Evolutionary conservation across 2,797 vertebrate genomes (phyloP), one percentile per base, ranked within the genome.

Genomic region (Botia kubotai): DNA sequence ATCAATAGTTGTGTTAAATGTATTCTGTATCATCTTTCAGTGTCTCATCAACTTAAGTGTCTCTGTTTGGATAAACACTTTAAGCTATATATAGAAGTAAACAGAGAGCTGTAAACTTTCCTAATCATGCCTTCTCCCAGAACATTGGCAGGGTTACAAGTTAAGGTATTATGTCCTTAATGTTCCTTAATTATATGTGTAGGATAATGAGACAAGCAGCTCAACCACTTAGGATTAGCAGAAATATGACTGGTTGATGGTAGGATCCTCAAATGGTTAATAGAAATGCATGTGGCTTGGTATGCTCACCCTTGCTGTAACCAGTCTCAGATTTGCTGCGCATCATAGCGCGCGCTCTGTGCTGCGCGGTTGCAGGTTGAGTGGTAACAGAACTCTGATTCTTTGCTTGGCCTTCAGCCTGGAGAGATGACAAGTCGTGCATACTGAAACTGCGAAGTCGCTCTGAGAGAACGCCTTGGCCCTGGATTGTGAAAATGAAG

Each of bases 381-480:
- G 92, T 88, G 21, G 90, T 76, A 77, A 90, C 92, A 0, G 94
- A 89, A 21, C 88, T 87, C 5, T 89, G 81, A 58, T 89, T 83
- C 0, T 88, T 66, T 39, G 87, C 79, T 6, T 82, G 83, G 8
- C 89, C 87, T 6, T 99, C 97, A 8, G 94, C 94, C 67, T 97
- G 94, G 79, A 96, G 97, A 1, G 95, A 94, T 0, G 96, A 96
- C 79, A 99, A 94, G 77, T 99, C 98, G 89, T 99, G 98, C 98
- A 99, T 98, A 93, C 98, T 99, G 90, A 99, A 99, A 86, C 98
- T 99, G 86, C 98, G 94, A 63, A 99, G 95, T 46, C 97, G 93
- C 89, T 99, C 98, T 0, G 98, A 98, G 75, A 99, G 93, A 71
- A 98, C 98, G 19, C 97, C 98, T 90, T 99, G 98, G 46, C 98